Base-by-base conservation (phyloP, 2,113 vertebrate species). In the Aepyceros melampus region DNA sequence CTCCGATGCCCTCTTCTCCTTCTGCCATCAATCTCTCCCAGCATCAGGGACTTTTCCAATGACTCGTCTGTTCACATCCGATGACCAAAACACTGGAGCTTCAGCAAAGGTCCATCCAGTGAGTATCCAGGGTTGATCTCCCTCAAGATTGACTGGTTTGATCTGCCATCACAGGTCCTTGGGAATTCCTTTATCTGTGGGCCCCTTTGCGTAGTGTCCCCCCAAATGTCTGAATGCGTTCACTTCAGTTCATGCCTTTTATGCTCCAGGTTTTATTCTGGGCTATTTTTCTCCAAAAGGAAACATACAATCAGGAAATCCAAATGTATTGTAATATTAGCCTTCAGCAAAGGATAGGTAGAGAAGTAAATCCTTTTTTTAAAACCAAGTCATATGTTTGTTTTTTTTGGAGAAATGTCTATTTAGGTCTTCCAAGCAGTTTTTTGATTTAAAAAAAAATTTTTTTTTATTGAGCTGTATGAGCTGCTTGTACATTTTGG, bases 191-290 rank as follows among this genome's bases (percentile, higher is more conserved):
- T 1, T 16, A 4, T 31, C 27, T 21, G n/a, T 0, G 43, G 8
- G 11, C 60, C 14, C 6, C 6, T 23, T 58, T 33, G 6, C 15
- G 1, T 53, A 3, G 6, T 2, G 1, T 29, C 33, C 15, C 21
- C 29, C 21, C 5, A 19, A 21, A 13, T 3, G 7, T 33, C 62
- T n/a, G 5, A 4, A 7, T 29, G 9, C 21, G 12, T n/a, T 10
- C 21, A 3, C 7, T 3, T 67, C 49, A 21, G 0, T 49, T 36
- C 49, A 7, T 33, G 19, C 5, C 2, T 62, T 67, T 51, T 1
- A 36, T 11, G 17, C 16, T 23, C 55, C 43, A 82, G 7, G 11
- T 23, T 82, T 47, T 33, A 23, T 76, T 67, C 40, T 33, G 60
- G 7, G 2, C 45, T 27, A 0, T n/a, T 47, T 62, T 7, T 79